Evolutionary conservation across 2,113 vertebrate species (phyloP), one percentile per base, ranked within the genome.

Genomic region (Gymnocephalus cernua): DNA sequence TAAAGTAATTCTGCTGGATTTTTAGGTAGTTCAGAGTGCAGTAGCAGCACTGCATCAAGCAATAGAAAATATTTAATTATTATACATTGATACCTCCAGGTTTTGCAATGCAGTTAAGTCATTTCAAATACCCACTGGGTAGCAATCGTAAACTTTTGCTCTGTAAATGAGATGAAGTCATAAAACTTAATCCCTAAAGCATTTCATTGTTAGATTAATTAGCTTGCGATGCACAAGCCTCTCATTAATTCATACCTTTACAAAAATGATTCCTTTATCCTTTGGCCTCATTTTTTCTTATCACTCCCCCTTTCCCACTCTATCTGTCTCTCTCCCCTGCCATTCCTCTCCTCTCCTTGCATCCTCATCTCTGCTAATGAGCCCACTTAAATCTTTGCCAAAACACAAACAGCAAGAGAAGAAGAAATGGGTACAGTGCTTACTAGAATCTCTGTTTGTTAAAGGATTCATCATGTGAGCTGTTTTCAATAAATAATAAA

Each of bases 401-500:
- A 93, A 92, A 92, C 89, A 93, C 86, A 92, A 91, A 92, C 88
- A 84, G 80, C 82, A 76, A 79, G 76, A 86, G 82, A 64, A 84
- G 66, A 82, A 79, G 82, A 83, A 91, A 79, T 86, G 89, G 89
- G 89, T 91, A 83, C 80, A 70, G 82, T 74, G 88, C 89, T 92
- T 88, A 88, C 88, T 83, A 78, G 78, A 87, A 88, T 78, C 79
- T 84, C 86, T 88, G 90, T 94, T 93, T 93, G 90, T 88, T 91
- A 84, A 91, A 91, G 87, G 90, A 93, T 92, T 93, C 90, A 93
- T 92, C 92, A 87, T 89, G 88, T 86, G 90, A 92, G 89, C 85
- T 89, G 89, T 93, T 93, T 93, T 90, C 92, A 91, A 91, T 94
- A 92, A 93, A 94, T 94, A 94, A 94, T 94, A 92, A 87, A 94